Evolutionary conservation across 2,113 vertebrate genomes (phyloP).

Genomic region (Hipposideros armiger): DNA sequence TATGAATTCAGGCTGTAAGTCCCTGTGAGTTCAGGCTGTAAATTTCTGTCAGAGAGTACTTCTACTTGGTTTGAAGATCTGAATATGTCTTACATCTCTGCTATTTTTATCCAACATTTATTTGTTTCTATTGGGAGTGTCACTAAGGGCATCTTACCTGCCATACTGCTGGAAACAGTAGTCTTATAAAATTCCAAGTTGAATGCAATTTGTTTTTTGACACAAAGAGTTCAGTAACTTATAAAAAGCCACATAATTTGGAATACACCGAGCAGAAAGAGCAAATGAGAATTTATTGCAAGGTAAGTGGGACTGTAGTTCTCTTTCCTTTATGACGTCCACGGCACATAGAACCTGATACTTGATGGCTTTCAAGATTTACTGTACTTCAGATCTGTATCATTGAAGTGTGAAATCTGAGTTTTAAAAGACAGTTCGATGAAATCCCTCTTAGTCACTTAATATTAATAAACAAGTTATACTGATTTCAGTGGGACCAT

Average conservation of each 20-base stretch:
- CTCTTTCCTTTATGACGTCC: not conserved
- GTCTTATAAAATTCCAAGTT: not conserved
- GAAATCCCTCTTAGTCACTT: not conserved
- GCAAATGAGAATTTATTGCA: not conserved
- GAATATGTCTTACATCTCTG: not conserved
- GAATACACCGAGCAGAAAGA: not conserved
- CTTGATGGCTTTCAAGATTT: not conserved
- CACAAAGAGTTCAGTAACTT: not conserved
- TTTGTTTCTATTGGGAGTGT: not conserved
- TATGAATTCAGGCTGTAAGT: not conserved
- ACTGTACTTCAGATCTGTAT: not conserved
- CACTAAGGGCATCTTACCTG: not conserved
- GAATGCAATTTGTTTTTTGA: not conserved
- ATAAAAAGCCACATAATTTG: not conserved
- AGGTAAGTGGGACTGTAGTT: not conserved
- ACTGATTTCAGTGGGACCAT: not conserved
- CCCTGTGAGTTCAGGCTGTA: not conserved
- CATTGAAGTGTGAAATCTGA: constrained; percentile 1
- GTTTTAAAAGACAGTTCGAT: not conserved
- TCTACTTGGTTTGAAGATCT: not conserved
- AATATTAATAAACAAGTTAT: not conserved
- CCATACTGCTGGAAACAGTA: not conserved
- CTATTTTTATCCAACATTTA: not conserved
- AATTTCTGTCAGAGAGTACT: not conserved
- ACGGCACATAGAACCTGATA: not conserved